phyloP scores from a whole-genome alignment of 2,113 vertebrate species.

The Dasyornis broadbenti region DNA sequence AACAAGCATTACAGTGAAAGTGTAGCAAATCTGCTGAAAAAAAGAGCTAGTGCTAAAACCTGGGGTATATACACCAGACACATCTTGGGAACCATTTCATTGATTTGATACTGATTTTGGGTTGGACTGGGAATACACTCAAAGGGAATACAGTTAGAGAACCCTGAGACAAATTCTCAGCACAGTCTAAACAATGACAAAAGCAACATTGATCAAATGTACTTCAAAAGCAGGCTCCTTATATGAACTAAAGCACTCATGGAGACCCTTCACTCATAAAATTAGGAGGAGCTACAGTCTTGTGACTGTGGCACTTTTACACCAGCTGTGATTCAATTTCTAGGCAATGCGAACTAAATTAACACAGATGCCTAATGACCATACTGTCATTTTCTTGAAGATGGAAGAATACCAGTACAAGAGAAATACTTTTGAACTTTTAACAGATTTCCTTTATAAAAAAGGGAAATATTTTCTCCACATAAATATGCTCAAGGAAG shows the following conservation, averaged over 20 bases:
- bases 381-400: neutral
- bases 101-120: neutral
- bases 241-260: neutral
- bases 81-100: neutral
- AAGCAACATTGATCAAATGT: neutral
- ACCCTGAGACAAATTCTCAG: neutral
- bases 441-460: neutral
- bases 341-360: neutral
- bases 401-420: neutral
- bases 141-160: neutral
- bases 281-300: neutral
- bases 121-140: neutral
- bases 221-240: neutral
- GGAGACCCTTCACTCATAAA: neutral
- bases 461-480: neutral
- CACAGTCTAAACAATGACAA: neutral
- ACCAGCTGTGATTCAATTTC: neutral
- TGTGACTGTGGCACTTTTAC: neutral
- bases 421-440: neutral
- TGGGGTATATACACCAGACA: neutral
- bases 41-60: neutral
- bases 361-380: neutral
- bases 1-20: neutral
- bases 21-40: neutral
- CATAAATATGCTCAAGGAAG: neutral